Evolutionary conservation across 1,140 invertebrate genomes (phyloP).

Genomic region (Trissolcus basalis): DNA sequence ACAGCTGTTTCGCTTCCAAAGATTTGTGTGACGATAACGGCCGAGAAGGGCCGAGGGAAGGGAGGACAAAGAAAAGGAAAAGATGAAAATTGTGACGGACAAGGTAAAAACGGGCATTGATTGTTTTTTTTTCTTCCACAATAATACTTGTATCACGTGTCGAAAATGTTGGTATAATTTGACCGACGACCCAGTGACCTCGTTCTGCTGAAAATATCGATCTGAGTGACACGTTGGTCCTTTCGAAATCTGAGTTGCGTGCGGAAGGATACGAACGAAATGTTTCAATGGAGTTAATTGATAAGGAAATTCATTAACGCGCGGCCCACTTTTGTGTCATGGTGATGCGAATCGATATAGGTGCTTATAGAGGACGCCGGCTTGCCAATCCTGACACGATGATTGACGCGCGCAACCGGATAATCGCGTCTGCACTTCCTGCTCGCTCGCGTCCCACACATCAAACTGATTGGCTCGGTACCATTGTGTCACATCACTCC

Average conservation of each 20-base stretch:
- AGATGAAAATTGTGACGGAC: no score
- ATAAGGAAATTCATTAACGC: constrained; percentile 72
- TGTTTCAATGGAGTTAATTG: constrained; percentile 51
- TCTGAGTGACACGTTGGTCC: constrained; percentile 51
- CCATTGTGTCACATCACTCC: constrained; percentile 9
- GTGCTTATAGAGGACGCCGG: constrained; percentile 10
- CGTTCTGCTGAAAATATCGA: constrained; percentile 56
- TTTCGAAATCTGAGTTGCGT: constrained; percentile 39
- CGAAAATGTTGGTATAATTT: constrained; percentile 61
- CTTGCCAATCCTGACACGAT: constrained; percentile 36
- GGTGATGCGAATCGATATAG: constrained; percentile 36
- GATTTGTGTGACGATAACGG: no score
- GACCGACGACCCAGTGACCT: constrained; percentile 58
- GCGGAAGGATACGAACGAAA: not conserved
- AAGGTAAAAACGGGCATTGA: not conserved
- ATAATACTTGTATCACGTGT: constrained; percentile 46
- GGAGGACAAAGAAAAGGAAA: no score
- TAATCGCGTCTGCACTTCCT: constrained; percentile 21
- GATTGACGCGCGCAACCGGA: constrained; percentile 40
- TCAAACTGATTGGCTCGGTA: constrained; percentile 5
- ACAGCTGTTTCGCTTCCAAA: no score
- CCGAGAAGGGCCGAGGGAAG: no score
- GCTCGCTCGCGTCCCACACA: constrained; percentile 18
- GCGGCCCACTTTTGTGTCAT: constrained; percentile 62
- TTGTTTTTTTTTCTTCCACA: constrained; percentile 54